Evolutionary conservation across 37 sponge, comb jelly and placozoan species (phyloP), one percentile per base, ranked within the genome.

Genomic region (Cliona cf. orientalis): DNA sequence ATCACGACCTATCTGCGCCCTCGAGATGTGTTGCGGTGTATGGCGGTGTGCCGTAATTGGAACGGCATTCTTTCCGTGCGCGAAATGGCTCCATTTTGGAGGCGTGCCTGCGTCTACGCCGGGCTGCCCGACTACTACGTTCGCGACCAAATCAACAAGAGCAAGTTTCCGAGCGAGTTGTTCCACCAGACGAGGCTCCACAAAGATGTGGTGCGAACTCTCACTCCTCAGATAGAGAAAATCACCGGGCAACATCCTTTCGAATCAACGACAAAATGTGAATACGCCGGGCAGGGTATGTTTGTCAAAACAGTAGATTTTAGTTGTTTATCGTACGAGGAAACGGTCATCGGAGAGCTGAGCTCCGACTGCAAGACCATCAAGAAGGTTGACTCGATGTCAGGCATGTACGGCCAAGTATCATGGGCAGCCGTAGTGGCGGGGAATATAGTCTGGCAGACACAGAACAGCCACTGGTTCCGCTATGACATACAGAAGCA

Each of bases 321-420:
- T 22, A 40, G 38, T 29, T 42, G 71, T 60, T 62, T 81, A 0
- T 44, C 70, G 21, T 26, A 71, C 3, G 69, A 59, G 71, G 81
- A 81, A 40, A 81, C 81, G 0, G 72, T 70, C 5, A 81, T 81
- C 36, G 81, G 81, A 36, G 81, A 81, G 61, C 62, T 81, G 29
- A 61, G 71, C 58, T 61, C 81, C 6, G 70, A 71, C n/a, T 14
- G 42, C 5, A 26, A 64, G 41, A 71, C 45, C 59, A 70, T 81
- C 45, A 34, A 31, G 1, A 81, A 81, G 57, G 28, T 40, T 25
- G 81, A 69, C 45, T 37, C 81, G 43, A 42, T 81, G 60, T 59
- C 23, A 2, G 72, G 81, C 17, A 42, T 28, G 34, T 71, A 71
- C 26, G 81, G 71, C 14, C 70, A 70, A 25, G 81, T 71, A 0